Evolutionary conservation across 92 coral and sea anemone genomes (phyloP), one percentile per base, ranked within the genome.

Genomic region (Heteractis magnifica): DNA sequence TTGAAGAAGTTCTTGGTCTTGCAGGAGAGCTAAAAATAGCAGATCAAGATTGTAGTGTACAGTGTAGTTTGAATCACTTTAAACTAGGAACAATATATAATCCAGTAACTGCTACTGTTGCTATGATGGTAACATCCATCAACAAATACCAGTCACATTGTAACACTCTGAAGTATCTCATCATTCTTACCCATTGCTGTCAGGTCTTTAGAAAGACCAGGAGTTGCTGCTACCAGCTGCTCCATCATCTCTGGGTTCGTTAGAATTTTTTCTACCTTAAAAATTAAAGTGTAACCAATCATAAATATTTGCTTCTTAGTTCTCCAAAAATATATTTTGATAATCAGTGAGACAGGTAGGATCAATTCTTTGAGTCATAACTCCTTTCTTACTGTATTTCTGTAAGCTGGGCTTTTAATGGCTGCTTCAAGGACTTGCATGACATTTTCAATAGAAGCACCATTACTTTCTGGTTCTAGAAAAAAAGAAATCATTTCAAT

Each of bases 361-460:
- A 34, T 34, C 44, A 34, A 34, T 34, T 34, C 44, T 34, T 34
- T 34, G 1, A 34, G 44, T 49, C 19, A 49, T 8, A 3, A 76
- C 10, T 3, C 10, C 41, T 4, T 53, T 81, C 95, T 83, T 86
- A 95, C 98, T 20, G 93, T 95, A 77, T 87, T 92, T 56, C 95
- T 94, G 85, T 95, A 95, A 7, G 91, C 81, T 16, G 98, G 98
- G 64, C 94, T 95, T 51, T 89, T 90, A 48, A 94, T 88, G n/a
- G 98, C 98, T 14, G 95, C 90, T 88, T 95, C 95, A 10, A 95
- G 91, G 48, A 95, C 84, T 15, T 97, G 98, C 72, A 95, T 88
- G 44, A 93, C 89, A 56, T 94, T 93, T 58, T 88, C 92, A n/a
- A 90, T 87, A 26, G 92, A 87, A 3, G 91, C 84, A 65, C 85